These are phyloP conservation scores for Trichonephila clavipes DNA, from an alignment of 1,140 invertebrate species.

Conservation along the genomic window DNA sequence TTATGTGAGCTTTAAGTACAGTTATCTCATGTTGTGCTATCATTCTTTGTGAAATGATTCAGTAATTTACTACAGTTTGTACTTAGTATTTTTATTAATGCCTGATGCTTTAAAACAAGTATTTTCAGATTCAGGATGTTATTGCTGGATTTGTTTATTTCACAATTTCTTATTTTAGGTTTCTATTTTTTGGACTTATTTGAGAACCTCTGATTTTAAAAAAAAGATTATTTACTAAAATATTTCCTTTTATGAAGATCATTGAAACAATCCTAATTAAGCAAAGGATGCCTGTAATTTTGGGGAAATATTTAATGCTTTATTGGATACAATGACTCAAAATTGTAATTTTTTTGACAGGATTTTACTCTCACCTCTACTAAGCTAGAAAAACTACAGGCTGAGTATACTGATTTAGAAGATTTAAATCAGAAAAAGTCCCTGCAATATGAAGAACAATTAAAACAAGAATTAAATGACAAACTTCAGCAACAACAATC, in stretches of 20 bases:
- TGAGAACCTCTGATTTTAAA: conserved; percentile 8
- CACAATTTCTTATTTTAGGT: too few species aligned
- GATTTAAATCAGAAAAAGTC: conserved; percentile 25
- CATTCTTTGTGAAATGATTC: too few species aligned
- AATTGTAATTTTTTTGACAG: conserved; percentile 65
- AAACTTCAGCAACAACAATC: neutral
- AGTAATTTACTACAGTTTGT: too few species aligned
- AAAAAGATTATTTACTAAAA: neutral
- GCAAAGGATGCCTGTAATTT: neutral
- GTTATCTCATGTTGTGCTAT: too few species aligned
- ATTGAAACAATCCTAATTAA: neutral
- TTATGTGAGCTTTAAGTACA: too few species aligned
- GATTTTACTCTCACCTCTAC: neutral
- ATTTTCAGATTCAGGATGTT: too few species aligned
- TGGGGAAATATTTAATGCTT: neutral
- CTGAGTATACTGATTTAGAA: conserved; percentile 24
- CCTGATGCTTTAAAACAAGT: too few species aligned
- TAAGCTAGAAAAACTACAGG: conserved; percentile 38
- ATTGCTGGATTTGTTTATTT: too few species aligned
- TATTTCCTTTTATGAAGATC: neutral
- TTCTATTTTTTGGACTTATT: neutral
- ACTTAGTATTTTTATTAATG: too few species aligned
- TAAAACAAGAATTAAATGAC: conserved; percentile 33
- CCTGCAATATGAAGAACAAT: conserved; percentile 4
- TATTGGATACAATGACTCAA: neutral